Conservation (phyloP, 2,797 vertebrate species). For the Agapornis canus region DNA sequence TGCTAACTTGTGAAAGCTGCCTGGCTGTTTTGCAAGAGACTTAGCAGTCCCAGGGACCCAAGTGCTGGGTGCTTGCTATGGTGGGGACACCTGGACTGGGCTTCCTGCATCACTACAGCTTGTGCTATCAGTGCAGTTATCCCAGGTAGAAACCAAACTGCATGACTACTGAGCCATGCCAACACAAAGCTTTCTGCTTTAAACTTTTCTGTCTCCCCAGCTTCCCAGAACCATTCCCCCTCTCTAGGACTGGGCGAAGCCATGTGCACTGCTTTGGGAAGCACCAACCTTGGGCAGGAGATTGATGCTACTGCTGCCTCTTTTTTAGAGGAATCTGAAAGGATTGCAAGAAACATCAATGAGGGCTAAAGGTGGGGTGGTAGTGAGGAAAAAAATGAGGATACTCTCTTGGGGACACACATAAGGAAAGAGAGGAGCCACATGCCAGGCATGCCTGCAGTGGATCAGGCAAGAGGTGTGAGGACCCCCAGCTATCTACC, state of each 20-base stretch:
- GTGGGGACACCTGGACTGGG: not conserved
- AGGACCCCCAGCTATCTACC: not conserved
- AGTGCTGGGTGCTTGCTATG: not conserved
- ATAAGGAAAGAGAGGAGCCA: not conserved
- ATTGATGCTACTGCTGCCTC: not conserved
- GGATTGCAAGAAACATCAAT: not conserved
- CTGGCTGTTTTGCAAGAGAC: not conserved
- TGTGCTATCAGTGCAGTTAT: not conserved
- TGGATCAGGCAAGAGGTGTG: not conserved
- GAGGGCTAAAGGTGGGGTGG: not conserved
- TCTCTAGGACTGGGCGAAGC: not conserved
- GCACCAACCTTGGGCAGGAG: accelerated
- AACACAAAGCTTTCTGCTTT: not conserved
- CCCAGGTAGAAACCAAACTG: not conserved
- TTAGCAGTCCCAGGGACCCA: not conserved
- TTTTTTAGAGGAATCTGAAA: not conserved
- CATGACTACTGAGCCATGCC: not conserved
- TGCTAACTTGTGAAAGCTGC: not conserved
- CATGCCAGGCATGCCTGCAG: not conserved
- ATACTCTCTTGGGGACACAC: not conserved
- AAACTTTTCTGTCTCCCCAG: not conserved
- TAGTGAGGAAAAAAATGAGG: not conserved
- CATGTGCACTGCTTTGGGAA: not conserved
- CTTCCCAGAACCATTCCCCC: not conserved
- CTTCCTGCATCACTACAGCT: not conserved